phyloP scores from a whole-genome alignment of 2,888 invertebrate genomes.

The Ceraclea dissimilis region DNA sequence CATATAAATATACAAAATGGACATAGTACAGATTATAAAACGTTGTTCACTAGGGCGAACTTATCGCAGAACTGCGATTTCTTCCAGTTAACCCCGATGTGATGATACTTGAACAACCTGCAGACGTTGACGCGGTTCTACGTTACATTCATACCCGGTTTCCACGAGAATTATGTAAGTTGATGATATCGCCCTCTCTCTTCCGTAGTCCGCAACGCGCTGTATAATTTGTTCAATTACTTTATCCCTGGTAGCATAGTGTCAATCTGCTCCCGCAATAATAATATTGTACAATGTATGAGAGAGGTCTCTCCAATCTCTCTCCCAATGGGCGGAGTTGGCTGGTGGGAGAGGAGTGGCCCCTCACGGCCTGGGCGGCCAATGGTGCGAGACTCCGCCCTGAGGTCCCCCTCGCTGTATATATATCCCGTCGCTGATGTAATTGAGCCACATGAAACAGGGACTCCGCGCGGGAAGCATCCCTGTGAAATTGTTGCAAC shows the following conservation, averaged over 20 bases:
- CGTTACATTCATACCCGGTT: no score
- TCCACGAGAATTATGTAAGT: no score
- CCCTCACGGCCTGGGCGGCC: neutral
- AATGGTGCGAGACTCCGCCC: neutral
- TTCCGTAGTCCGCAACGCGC: neutral
- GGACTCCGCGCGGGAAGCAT: neutral
- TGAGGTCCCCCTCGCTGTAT: neutral
- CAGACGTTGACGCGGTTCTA: no score
- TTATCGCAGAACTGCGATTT: no score
- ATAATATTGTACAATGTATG: neutral
- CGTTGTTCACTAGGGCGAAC: no score
- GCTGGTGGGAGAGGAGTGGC: neutral
- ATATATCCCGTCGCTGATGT: neutral
- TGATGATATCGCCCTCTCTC: neutral
- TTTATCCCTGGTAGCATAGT: slow-evolving; percentile 1
- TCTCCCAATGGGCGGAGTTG: neutral
- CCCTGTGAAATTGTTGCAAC: no score
- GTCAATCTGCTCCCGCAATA: slow-evolving; percentile 1
- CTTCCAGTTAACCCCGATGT: no score
- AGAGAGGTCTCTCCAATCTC: neutral
- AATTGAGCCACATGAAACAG: neutral
- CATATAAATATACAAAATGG: no score
- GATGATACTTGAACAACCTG: no score
- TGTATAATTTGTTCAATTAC: slow-evolving; percentile 3
- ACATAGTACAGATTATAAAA: no score